Conservation (phyloP, 1,140 invertebrate species). For the Helicorthomorpha holstii region DNA sequence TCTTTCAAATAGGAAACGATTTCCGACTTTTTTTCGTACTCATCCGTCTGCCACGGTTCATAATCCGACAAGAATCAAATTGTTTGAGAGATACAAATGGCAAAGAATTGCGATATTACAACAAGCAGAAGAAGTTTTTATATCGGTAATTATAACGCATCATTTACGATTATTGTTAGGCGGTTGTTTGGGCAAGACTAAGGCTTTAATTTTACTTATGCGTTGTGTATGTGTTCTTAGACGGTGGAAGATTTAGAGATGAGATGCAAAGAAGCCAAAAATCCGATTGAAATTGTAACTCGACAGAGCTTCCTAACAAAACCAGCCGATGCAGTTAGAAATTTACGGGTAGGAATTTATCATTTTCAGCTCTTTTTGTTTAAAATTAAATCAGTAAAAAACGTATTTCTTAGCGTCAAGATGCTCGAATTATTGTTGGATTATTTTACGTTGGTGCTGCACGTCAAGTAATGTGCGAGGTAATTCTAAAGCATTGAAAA, state of each 20-base stretch:
- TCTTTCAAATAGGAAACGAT: slow-evolving; percentile 87
- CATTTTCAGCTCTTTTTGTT: not conserved
- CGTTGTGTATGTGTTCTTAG: slow-evolving; percentile 40
- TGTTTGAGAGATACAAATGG: slow-evolving; percentile 96
- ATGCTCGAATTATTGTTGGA: slow-evolving; percentile 92
- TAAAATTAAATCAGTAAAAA: not conserved
- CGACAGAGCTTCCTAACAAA: slow-evolving; percentile 93
- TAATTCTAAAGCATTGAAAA: slow-evolving; percentile 22
- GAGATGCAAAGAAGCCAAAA: slow-evolving; percentile 68
- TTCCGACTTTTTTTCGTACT: slow-evolving; percentile 94
- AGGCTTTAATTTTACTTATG: no score
- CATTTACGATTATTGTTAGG: no score
- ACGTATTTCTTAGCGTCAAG: slow-evolving; percentile 54
- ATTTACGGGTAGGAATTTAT: slow-evolving; percentile 39
- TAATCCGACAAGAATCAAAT: slow-evolving; percentile 91
- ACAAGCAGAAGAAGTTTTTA: slow-evolving; percentile 98
- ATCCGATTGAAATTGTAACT: slow-evolving; percentile 84
- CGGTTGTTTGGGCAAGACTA: no score
- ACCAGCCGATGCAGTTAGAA: slow-evolving; percentile 86
- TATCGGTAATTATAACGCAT: slow-evolving; percentile 72
- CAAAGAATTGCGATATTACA: slow-evolving; percentile 90
- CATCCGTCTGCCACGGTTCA: slow-evolving; percentile 98
- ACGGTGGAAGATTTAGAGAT: slow-evolving; percentile 94
- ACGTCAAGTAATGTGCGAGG: slow-evolving; percentile 85
- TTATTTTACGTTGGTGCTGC: slow-evolving; percentile 96